Evolutionary conservation across 1,140 invertebrate species (phyloP), one percentile per base, ranked within the genome.

Genomic region (Bombyx mori): DNA sequence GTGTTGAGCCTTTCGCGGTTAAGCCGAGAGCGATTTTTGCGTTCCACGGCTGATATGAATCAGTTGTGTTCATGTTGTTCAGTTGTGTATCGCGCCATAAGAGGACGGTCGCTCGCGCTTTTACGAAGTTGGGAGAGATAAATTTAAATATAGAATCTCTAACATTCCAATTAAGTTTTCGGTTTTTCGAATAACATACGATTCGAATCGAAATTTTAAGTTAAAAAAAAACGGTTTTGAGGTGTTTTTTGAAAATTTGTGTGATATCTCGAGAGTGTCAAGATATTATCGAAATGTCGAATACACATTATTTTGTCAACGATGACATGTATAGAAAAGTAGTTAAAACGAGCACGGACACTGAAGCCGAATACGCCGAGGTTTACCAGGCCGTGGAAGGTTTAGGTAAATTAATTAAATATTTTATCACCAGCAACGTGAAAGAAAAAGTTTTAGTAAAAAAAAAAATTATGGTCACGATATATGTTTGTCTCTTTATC

Each of bases 141-240:
- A 73, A 75, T 85, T 82, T 85, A 82, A 82, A 83, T 79, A 82
- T 80, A 80, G 75, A 82, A 73, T 75, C 62, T 68, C 66, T 78
- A 65, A 62, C 62, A 58, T 56, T 65, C 71, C 71, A 69, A 68
- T 73, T 76, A 68, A 62, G 47, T 56, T 57, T 52, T 35, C 26
- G 26, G 26, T 35, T 35, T 3, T 5, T 35, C 12, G 26, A 3
- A 35, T 35, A 35, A 35, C 26, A 5, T 35, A 18, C 12, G 12
- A 18, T 35, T 35, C 2, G 26, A 35, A 3, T 35, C 26, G 26
- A 35, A 3, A 35, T 35, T 35, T 35, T 35, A 35, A 35, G 0
- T 35, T 5, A 0, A 18, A 18, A n/a, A 4, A 3, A 35, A 35
- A 35, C 26, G 26, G 26, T 35, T 76, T 72, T 66, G 63, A 59